Evolutionary conservation across 2,797 vertebrate genomes (phyloP).

Genomic region (Diglossa cyanea): DNA sequence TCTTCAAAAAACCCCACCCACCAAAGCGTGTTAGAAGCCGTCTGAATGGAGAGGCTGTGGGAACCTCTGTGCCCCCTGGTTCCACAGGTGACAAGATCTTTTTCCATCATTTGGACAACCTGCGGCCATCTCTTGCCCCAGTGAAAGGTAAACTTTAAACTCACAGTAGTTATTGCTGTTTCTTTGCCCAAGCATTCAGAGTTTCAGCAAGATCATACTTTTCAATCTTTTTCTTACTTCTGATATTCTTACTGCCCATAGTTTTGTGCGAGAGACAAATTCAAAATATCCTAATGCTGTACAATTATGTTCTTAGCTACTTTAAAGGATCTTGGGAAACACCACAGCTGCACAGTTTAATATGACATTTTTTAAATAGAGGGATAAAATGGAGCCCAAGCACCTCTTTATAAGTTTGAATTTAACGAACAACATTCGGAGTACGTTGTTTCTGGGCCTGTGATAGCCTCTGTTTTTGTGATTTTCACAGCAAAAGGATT

Average conservation of each 20-base stretch:
- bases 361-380: background rate
- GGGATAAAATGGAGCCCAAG: background rate
- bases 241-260: fast-evolving
- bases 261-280: background rate
- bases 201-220: background rate
- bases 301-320: background rate
- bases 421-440: background rate
- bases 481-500: background rate
- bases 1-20: slow-evolving; percentile 98
- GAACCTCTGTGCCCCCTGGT: slow-evolving; percentile 78
- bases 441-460: background rate
- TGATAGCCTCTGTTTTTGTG: background rate
- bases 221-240: background rate
- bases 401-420: background rate
- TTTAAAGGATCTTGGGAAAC: background rate
- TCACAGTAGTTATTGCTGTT: background rate
- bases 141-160: slow-evolving; percentile 86
- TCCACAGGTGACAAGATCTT: slow-evolving; percentile 92
- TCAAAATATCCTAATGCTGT: background rate
- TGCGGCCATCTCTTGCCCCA: slow-evolving; percentile 91
- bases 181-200: background rate
- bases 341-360: background rate
- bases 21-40: slow-evolving; percentile 91
- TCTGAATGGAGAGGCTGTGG: slow-evolving; percentile 84
- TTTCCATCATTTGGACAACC: slow-evolving; percentile 96